Evolutionary conservation across 2,797 vertebrate species (phyloP).

Genomic region (Arremon brunneinucha): DNA sequence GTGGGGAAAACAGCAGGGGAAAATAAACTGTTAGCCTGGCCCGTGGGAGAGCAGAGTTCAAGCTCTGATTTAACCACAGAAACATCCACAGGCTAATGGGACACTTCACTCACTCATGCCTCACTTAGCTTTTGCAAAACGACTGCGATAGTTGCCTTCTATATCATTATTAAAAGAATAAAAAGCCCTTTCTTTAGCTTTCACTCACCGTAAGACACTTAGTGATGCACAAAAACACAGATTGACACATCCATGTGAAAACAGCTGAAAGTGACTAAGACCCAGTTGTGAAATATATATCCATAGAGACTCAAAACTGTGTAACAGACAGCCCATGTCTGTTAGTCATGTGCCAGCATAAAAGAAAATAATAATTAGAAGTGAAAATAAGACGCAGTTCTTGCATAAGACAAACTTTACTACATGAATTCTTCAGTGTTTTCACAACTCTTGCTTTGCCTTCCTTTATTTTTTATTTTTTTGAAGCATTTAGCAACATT

Average conservation of each 20-base stretch:
- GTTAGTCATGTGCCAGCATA: background rate
- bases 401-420: slow-evolving; percentile 11
- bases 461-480: background rate
- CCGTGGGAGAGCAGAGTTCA: background rate
- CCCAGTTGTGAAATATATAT: background rate
- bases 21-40: background rate
- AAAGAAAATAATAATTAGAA: background rate
- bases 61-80: background rate
- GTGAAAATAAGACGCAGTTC: background rate
- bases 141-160: background rate
- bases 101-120: background rate
- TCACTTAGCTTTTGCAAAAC: background rate
- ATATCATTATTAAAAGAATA: background rate
- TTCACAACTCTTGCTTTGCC: background rate
- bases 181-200: background rate
- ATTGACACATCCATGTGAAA: background rate
- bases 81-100: background rate
- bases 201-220: accelerated
- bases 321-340: background rate
- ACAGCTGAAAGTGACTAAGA: background rate
- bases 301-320: background rate
- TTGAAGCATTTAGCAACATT: slow-evolving; percentile 43
- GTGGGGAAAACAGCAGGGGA: background rate
- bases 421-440: background rate
- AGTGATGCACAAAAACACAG: background rate